These are phyloP conservation scores for Chaetoderma sp. DNA, from an alignment of 2,888 invertebrate species.

Conservation along the genomic window DNA sequence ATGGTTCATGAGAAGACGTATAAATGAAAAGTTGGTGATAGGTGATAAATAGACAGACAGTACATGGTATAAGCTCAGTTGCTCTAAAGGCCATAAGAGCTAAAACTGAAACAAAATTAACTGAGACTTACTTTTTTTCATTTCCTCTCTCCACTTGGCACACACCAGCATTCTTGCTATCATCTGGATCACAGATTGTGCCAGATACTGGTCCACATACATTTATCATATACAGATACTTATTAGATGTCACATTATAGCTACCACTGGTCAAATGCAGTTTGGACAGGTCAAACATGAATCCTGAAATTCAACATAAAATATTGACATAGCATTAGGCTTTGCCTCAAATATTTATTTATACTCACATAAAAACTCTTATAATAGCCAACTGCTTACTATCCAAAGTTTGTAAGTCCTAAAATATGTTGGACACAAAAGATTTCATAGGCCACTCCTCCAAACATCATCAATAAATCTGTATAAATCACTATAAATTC, in stretches of 20 bases:
- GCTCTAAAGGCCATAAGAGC: neutral
- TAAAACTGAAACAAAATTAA: neutral
- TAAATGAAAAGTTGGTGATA: too few relatives aligned
- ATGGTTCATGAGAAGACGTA: too few relatives aligned
- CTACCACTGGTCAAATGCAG: slow-evolving; percentile 38
- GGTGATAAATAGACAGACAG: neutral
- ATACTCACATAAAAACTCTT: too few relatives aligned
- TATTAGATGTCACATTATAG: slow-evolving; percentile 29
- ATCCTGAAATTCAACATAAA: slow-evolving; percentile 37
- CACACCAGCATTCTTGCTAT: slow-evolving; percentile 46
- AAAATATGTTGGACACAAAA: too few relatives aligned
- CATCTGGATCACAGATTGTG: slow-evolving; percentile 42
- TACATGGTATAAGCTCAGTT: neutral
- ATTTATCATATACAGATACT: slow-evolving; percentile 56
- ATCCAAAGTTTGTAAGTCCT: too few relatives aligned
- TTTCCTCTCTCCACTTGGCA: slow-evolving; percentile 56
- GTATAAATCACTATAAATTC: too few relatives aligned
- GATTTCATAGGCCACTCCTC: too few relatives aligned
- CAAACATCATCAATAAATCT: too few relatives aligned
- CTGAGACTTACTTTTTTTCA: slow-evolving; percentile 7
- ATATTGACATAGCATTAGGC: neutral
- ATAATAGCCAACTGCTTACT: too few relatives aligned
- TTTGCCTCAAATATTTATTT: too few relatives aligned
- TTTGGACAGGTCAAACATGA: slow-evolving; percentile 55
- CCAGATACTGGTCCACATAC: slow-evolving; percentile 54